Conservation (phyloP, 2,113 vertebrate species). For the Proterorhinus semilunaris region DNA sequence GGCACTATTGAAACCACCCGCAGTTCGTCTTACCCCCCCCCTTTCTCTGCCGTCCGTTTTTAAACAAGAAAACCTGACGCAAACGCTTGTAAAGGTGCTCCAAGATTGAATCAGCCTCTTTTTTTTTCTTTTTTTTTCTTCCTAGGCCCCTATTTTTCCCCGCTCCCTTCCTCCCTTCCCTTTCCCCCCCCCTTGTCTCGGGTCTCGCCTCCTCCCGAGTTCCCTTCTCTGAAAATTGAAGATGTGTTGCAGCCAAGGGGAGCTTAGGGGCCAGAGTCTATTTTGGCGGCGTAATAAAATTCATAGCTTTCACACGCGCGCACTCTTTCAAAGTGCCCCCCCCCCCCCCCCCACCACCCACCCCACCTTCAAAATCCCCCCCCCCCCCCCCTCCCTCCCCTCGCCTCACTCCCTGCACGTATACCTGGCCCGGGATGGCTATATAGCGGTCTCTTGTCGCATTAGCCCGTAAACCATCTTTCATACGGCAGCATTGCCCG, state of each 20-base stretch:
- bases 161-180: background rate
- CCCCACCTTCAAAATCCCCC: too few species aligned
- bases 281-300: slow-evolving; percentile 80
- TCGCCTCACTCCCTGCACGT: too few species aligned
- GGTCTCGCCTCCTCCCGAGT: too few species aligned
- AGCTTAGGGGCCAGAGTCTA: slow-evolving; percentile 74
- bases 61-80: slow-evolving; percentile 79
- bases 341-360: too few species aligned
- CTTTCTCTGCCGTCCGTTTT: slow-evolving; percentile 52
- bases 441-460: slow-evolving; percentile 62
- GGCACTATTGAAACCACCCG: background rate
- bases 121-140: slow-evolving; percentile 37
- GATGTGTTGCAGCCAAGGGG: slow-evolving; percentile 72
- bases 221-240: slow-evolving; percentile 74
- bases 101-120: slow-evolving; percentile 77
- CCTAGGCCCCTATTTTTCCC: slow-evolving; percentile 21
- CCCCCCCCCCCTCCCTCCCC: too few species aligned
- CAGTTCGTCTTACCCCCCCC: slow-evolving; percentile 14
- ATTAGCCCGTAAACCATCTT: slow-evolving; percentile 65
- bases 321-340: slow-evolving; percentile 1
- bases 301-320: slow-evolving; percentile 64
- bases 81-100: slow-evolving; percentile 78
- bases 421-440: background rate
- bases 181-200: slow-evolving; percentile 7
- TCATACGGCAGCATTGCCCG: slow-evolving; percentile 54